These are phyloP conservation scores for Stenodera caucasica DNA, from an alignment of 2,888 invertebrate genomes.

Conservation along the genomic window DNA sequence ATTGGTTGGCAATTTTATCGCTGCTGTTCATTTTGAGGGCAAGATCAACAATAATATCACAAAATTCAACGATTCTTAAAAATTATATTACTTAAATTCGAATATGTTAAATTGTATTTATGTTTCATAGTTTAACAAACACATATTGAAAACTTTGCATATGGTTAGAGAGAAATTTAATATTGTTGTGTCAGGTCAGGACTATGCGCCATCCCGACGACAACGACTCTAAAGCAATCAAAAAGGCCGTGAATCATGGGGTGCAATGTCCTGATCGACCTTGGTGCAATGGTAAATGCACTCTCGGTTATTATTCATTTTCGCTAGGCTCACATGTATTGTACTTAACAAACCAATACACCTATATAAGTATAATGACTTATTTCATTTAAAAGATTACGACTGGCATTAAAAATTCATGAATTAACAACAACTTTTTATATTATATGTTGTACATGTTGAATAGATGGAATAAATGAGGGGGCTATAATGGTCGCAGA, in stretches of 20 bases:
- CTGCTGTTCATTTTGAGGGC: not conserved
- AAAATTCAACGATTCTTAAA: no score
- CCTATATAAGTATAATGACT: not conserved
- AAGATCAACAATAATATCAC: not conserved
- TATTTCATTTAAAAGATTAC: constrained; percentile 2
- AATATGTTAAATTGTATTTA: not conserved
- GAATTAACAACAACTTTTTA: constrained; percentile 1
- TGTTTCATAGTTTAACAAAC: not conserved
- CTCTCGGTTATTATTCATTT: constrained; percentile 8
- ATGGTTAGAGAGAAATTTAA: constrained; percentile 41
- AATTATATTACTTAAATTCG: no score
- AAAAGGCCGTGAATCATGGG: constrained; percentile 45
- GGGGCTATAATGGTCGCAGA: not conserved
- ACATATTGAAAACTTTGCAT: constrained; percentile 31
- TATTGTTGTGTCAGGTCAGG: constrained; percentile 46
- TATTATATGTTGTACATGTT: not conserved
- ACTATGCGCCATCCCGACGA: constrained; percentile 35
- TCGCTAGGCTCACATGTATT: constrained; percentile 3
- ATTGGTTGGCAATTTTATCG: not conserved
- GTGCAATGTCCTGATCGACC: constrained; percentile 20
- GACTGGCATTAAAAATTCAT: not conserved
- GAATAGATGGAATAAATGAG: not conserved
- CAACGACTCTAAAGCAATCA: constrained; percentile 33
- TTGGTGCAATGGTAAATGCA: constrained; percentile 13
- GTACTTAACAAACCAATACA: not conserved